phyloP scores from a whole-genome alignment of 2,797 vertebrate genomes.

The Morus bassanus region DNA sequence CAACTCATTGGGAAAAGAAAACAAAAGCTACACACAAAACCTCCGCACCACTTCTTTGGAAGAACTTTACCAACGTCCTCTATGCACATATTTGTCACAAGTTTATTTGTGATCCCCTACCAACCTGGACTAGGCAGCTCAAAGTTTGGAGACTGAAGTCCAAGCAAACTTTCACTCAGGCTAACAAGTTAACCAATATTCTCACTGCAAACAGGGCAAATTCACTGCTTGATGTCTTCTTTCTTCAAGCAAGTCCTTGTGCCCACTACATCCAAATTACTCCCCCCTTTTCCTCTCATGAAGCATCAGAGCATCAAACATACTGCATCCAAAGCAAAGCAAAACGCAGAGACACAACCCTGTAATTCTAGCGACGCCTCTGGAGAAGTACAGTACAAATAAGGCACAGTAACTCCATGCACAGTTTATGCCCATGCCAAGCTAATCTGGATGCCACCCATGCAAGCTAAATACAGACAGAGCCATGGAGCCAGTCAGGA shows the following conservation, averaged over 20 bases:
- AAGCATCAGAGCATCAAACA: not conserved
- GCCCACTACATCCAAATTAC: not conserved
- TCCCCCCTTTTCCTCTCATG: not conserved
- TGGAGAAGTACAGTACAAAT: not conserved
- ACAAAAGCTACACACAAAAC: not conserved
- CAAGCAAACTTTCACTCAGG: conserved; percentile 5
- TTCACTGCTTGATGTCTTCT: not conserved
- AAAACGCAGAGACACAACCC: not conserved
- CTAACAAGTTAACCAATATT: not conserved
- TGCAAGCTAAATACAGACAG: not conserved
- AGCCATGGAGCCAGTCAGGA: not conserved
- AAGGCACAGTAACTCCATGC: not conserved
- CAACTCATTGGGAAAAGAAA: not conserved
- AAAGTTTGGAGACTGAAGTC: conserved; percentile 14
- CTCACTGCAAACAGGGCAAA: not conserved
- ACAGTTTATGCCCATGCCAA: not conserved
- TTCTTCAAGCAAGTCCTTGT: not conserved
- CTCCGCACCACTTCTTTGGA: accelerated
- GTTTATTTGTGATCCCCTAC: not conserved
- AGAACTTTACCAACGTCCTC: not conserved
- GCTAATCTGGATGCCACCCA: not conserved
- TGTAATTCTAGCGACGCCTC: not conserved
- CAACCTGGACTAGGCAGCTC: not conserved
- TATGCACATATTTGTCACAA: not conserved
- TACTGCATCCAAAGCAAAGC: not conserved